A percentile compares a stretch with the other conserved stretches of the same genome.
phyloP scores from a whole-genome alignment of 2,113 vertebrate genomes.

The Channa argus region DNA sequence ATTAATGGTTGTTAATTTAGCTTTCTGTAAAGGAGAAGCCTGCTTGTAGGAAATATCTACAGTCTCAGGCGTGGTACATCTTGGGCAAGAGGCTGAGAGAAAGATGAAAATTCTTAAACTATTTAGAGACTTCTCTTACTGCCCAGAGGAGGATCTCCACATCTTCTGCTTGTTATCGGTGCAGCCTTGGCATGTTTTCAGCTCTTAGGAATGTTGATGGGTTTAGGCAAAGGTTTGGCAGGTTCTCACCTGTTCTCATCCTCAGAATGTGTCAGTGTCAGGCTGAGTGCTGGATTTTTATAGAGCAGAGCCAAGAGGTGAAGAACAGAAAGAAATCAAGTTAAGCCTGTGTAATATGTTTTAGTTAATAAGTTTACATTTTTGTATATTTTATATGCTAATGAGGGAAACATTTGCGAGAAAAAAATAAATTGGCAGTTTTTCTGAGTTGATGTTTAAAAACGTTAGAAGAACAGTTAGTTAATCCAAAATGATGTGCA shows the following conservation, averaged over 20 bases:
- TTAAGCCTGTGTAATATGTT: slow-evolving; percentile 6
- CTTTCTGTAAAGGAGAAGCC: slow-evolving; percentile 73
- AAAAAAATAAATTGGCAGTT: background rate
- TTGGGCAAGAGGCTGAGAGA: slow-evolving; percentile 41
- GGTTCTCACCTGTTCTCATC: slow-evolving; percentile 63
- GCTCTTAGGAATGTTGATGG: slow-evolving; percentile 63
- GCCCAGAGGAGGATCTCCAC: slow-evolving; percentile 76
- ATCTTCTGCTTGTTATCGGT: slow-evolving; percentile 73
- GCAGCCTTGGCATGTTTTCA: slow-evolving; percentile 73
- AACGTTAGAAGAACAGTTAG: background rate
- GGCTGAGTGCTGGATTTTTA: slow-evolving; percentile 52
- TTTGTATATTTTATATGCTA: background rate
- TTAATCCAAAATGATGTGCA: background rate
- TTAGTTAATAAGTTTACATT: background rate
- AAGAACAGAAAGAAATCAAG: background rate
- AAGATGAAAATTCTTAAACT: slow-evolving; percentile 65
- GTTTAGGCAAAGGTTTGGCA: slow-evolving; percentile 75
- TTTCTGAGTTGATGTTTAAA: background rate
- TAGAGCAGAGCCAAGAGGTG: slow-evolving; percentile 30
- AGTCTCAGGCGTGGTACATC: slow-evolving; percentile 58
- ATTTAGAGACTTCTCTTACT: slow-evolving; percentile 60
- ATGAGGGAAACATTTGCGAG: background rate
- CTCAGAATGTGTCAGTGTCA: slow-evolving; percentile 64
- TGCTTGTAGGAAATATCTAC: slow-evolving; percentile 68
- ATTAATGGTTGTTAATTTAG: slow-evolving; percentile 87